Conservation (phyloP, 2,113 vertebrate genomes). For the Alligator mississippiensis region DNA sequence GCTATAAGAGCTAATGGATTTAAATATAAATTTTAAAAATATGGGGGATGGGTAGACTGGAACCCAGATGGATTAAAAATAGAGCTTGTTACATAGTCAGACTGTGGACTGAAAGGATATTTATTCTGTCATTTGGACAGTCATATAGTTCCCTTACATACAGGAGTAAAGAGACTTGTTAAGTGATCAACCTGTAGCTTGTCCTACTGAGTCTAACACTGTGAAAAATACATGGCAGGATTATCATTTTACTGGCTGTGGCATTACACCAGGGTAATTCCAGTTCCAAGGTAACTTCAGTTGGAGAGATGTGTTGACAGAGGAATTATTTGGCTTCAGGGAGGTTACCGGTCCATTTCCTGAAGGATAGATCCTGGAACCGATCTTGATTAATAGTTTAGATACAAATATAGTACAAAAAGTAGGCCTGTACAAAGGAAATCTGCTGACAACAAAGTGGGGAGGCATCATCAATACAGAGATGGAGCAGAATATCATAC, state of each 20-base stretch:
- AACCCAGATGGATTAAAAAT: neutral
- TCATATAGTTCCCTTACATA: neutral
- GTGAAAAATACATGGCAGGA: conserved; percentile 14
- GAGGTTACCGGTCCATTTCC: neutral
- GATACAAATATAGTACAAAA: neutral
- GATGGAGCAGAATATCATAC: neutral
- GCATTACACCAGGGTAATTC: conserved; percentile 17
- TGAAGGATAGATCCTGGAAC: neutral
- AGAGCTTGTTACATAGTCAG: conserved; percentile 10
- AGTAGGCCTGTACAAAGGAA: fast-evolving
- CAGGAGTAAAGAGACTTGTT: neutral
- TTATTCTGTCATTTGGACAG: conserved; percentile 10
- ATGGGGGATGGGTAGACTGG: neutral
- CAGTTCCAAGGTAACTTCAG: neutral
- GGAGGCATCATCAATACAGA: neutral
- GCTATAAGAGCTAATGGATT: conserved; percentile 10
- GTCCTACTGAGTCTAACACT: neutral
- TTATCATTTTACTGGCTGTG: conserved; percentile 34
- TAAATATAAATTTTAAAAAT: neutral
- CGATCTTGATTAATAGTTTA: neutral
- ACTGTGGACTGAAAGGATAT: neutral
- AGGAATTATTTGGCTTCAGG: neutral
- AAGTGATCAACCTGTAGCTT: neutral
- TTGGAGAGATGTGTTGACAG: conserved; percentile 10
- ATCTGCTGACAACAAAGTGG: neutral